These are phyloP conservation scores for Nycticebus coucang DNA, from an alignment of 2,113 vertebrate species.

Conservation along the genomic window DNA sequence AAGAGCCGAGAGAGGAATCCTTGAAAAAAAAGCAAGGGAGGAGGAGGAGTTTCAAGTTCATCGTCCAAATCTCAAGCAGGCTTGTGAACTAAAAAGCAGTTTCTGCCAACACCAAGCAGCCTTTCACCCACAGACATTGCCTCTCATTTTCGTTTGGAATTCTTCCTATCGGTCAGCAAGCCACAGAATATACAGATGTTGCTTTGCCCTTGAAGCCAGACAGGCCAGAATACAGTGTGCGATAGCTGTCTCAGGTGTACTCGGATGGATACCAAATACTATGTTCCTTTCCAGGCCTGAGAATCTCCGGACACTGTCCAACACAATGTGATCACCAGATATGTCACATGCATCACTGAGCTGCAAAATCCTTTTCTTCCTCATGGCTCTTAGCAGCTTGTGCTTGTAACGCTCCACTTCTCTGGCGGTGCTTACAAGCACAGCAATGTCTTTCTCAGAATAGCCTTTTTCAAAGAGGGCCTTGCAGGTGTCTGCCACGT, in stretches of 20 bases:
- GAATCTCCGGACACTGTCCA: slow-evolving; percentile 82
- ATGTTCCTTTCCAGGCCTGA: slow-evolving; percentile 81
- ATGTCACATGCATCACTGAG: rapidly evolving
- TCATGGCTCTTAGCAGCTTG: not conserved
- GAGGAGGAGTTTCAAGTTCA: not conserved
- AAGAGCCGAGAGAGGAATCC: not conserved
- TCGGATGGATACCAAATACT: slow-evolving; percentile 77
- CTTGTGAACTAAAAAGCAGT: not conserved
- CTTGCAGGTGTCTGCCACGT: not conserved
- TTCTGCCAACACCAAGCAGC: not conserved
- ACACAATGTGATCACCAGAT: not conserved
- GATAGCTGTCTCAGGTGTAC: rapidly evolving
- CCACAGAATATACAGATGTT: slow-evolving; percentile 67
- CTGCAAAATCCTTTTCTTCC: not conserved
- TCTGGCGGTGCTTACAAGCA: slow-evolving; percentile 53
- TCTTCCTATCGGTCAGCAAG: rapidly evolving
- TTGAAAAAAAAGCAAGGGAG: not conserved
- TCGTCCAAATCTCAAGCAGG: not conserved
- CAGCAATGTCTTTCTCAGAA: slow-evolving; percentile 73
- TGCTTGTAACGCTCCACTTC: rapidly evolving
- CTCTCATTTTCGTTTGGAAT: not conserved
- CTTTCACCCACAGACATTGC: not conserved
- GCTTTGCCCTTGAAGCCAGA: slow-evolving; percentile 55
- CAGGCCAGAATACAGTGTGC: slow-evolving; percentile 15
- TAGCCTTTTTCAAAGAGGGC: slow-evolving; percentile 31